phyloP scores from a whole-genome alignment of 2,888 invertebrate species.

The Lutraria lutraria region DNA sequence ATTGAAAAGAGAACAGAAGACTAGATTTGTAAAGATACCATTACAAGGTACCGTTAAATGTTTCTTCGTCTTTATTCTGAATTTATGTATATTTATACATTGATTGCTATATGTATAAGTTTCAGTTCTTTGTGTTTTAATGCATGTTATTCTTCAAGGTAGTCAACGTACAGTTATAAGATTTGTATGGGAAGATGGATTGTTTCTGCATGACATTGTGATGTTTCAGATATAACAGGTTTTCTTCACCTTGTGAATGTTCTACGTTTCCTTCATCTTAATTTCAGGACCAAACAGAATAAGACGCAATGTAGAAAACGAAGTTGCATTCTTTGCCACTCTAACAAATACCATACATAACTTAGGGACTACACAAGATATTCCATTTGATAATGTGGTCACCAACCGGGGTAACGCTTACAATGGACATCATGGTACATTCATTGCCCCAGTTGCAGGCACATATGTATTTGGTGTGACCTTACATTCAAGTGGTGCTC shows the following conservation, averaged over 20 bases:
- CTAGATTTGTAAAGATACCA: not conserved
- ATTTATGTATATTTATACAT: too few relatives aligned
- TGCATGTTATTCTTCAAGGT: too few relatives aligned
- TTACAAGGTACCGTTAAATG: too few relatives aligned
- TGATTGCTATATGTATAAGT: too few relatives aligned
- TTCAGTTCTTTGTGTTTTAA: too few relatives aligned
- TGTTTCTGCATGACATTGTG: too few relatives aligned
- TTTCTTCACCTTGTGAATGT: too few relatives aligned
- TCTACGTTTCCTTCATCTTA: too few relatives aligned
- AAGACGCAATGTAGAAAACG: not conserved
- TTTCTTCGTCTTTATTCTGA: too few relatives aligned
- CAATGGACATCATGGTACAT: constrained; percentile 46
- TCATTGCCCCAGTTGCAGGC: constrained; percentile 37
- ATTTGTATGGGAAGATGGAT: too few relatives aligned
- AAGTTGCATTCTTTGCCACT: not conserved
- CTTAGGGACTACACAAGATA: not conserved
- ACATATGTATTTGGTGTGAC: constrained; percentile 31
- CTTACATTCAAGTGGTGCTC: not conserved
- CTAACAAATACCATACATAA: not conserved
- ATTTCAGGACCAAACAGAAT: not conserved
- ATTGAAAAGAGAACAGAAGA: not conserved
- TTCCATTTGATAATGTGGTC: not conserved
- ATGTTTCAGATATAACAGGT: too few relatives aligned
- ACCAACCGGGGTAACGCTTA: constrained; percentile 41
- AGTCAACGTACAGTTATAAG: too few relatives aligned